These are phyloP conservation scores for Zaprionus camerounensis DNA, from an alignment of 1,140 invertebrate genomes.

Conservation along the genomic window DNA sequence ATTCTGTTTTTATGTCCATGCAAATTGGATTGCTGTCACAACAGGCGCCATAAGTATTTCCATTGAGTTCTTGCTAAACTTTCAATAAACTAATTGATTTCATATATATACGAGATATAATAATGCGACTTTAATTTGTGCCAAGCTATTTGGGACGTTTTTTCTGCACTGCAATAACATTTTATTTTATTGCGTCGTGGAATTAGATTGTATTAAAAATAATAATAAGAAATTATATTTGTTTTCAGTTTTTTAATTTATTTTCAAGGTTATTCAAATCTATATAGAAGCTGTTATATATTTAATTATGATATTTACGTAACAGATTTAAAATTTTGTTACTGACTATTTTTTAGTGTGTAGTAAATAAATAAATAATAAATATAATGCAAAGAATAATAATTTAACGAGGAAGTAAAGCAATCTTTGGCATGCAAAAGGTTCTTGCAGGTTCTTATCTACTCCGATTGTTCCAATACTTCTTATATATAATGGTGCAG, in stretches of 20 bases:
- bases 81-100: constrained; percentile 5
- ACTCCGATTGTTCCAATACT: too few species aligned
- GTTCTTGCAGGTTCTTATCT: too few species aligned
- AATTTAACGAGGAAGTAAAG: too few species aligned
- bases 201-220: constrained; percentile 3
- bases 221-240: neutral
- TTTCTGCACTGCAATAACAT: neutral
- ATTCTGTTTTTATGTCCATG: neutral
- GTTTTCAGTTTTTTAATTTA: neutral
- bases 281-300: neutral
- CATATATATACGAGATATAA: neutral
- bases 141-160: neutral
- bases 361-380: too few species aligned
- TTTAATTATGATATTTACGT: too few species aligned
- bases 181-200: neutral
- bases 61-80: neutral
- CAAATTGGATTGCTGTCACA: constrained; percentile 5
- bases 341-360: too few species aligned
- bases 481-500: too few species aligned
- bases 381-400: too few species aligned
- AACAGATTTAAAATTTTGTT: too few species aligned
- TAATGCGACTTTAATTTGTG: constrained; percentile 6
- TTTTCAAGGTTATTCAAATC: neutral
- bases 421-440: too few species aligned
- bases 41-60: constrained; percentile 3